phyloP scores from a whole-genome alignment of 2,113 vertebrate species.

The Lophura nycthemera region DNA sequence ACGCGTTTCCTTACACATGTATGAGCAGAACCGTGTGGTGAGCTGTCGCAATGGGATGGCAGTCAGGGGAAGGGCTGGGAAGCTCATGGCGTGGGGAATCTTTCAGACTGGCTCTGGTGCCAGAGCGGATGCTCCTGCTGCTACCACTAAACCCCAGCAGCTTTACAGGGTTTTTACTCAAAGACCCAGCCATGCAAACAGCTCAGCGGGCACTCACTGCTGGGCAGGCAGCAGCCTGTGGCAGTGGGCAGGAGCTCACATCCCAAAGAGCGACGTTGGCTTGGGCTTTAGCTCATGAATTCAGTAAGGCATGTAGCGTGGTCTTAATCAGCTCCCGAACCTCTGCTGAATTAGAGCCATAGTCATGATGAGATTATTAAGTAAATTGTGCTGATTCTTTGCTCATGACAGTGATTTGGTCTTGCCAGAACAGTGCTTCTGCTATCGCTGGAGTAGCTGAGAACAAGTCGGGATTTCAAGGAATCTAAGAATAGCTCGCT shows the following conservation, averaged over 20 bases:
- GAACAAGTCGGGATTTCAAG: neutral
- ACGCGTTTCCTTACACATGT: neutral
- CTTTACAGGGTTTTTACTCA: neutral
- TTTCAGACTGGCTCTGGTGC: neutral
- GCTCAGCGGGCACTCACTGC: neutral
- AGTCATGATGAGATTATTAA: neutral
- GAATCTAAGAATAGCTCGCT: neutral
- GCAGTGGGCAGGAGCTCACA: neutral
- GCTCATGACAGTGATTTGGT: neutral
- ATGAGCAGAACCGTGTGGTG: rapidly evolving
- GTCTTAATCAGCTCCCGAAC: neutral
- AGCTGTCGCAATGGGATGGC: neutral
- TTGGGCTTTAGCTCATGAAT: neutral
- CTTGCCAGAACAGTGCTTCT: neutral
- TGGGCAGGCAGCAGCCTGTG: neutral
- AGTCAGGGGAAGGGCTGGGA: neutral
- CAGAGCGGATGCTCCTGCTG: neutral
- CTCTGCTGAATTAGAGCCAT: neutral
- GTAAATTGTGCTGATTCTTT: neutral
- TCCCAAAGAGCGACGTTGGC: neutral
- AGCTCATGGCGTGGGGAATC: rapidly evolving
- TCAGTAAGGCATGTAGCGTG: neutral
- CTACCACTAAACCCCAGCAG: neutral
- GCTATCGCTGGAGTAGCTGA: neutral
- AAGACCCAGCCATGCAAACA: neutral